Evolutionary conservation across 2,888 invertebrate genomes (phyloP).

Genomic region (Pardosa pseudoannulata): DNA sequence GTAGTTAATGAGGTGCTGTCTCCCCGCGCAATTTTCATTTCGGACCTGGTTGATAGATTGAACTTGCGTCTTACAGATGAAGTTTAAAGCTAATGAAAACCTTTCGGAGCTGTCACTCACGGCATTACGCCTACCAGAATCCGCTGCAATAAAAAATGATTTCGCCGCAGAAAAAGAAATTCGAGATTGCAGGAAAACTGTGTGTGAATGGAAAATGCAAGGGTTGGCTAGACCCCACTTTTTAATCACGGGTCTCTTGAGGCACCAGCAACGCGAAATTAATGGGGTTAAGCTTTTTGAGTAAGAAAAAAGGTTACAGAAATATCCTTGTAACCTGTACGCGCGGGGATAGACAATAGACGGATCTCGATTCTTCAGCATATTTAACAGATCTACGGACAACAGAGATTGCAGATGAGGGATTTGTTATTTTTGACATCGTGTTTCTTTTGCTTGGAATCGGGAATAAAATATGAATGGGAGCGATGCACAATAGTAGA

Average conservation of each 20-base stretch:
- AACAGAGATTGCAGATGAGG: conserved; percentile 1
- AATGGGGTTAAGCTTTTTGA: conserved; percentile 61
- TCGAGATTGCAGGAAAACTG: conserved; percentile 64
- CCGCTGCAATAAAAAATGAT: conserved; percentile 61
- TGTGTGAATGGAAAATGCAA: conserved; percentile 67
- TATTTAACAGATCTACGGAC: background rate
- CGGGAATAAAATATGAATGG: too few species aligned
- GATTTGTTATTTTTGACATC: conserved; percentile 22
- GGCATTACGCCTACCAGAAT: conserved; percentile 68
- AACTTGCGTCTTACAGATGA: conserved; percentile 64
- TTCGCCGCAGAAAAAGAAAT: conserved; percentile 46
- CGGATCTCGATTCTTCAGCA: background rate
- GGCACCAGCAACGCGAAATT: conserved; percentile 51
- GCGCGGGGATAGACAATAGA: conserved; percentile 26
- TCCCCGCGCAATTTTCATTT: conserved; percentile 62
- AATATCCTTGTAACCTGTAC: conserved; percentile 26
- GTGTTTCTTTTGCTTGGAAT: background rate
- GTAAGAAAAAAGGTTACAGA: conserved; percentile 19
- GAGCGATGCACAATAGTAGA: too few species aligned
- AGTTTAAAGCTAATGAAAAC: conserved; percentile 72
- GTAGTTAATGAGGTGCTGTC: conserved; percentile 71
- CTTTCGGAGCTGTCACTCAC: conserved; percentile 68
- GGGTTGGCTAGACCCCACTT: conserved; percentile 60
- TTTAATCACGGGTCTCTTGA: conserved; percentile 64
- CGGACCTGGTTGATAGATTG: conserved; percentile 66